Evolutionary conservation across 2,888 invertebrate species (phyloP).

Genomic region (Xylophagus ater): DNA sequence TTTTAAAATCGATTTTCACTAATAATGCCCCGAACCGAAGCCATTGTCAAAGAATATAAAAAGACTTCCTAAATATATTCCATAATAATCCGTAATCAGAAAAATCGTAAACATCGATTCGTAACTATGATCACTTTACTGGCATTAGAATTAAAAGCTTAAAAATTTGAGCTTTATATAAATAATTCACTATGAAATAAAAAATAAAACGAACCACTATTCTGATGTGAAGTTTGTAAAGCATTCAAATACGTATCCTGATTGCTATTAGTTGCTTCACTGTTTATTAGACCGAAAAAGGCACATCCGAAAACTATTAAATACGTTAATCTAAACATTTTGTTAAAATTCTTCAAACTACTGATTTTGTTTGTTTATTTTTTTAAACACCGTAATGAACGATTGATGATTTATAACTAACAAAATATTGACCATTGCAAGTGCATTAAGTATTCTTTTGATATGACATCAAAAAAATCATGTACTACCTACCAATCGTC

Average conservation of each 20-base stretch:
- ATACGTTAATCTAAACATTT: conserved; percentile 7
- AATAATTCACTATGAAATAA: background rate
- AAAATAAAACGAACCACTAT: conserved; percentile 12
- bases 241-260: conserved; percentile 32
- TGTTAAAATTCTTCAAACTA: background rate
- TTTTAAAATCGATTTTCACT: no score
- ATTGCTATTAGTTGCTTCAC: conserved; percentile 14
- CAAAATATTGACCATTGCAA: background rate
- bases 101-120: no score
- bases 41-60: background rate
- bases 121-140: no score
- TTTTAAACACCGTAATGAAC: background rate
- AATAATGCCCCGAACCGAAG: no score
- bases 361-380: background rate
- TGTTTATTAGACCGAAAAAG: background rate
- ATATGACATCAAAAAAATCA: background rate
- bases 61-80: no score
- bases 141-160: background rate
- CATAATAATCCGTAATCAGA: no score
- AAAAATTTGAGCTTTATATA: background rate
- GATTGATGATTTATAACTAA: conserved; percentile 10
- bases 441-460: conserved; percentile 10
- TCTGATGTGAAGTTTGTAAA: conserved; percentile 26
- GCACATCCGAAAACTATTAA: conserved; percentile 7
- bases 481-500: background rate